phyloP scores from a whole-genome alignment of 2,888 invertebrate species.

The Papilio gigon region DNA sequence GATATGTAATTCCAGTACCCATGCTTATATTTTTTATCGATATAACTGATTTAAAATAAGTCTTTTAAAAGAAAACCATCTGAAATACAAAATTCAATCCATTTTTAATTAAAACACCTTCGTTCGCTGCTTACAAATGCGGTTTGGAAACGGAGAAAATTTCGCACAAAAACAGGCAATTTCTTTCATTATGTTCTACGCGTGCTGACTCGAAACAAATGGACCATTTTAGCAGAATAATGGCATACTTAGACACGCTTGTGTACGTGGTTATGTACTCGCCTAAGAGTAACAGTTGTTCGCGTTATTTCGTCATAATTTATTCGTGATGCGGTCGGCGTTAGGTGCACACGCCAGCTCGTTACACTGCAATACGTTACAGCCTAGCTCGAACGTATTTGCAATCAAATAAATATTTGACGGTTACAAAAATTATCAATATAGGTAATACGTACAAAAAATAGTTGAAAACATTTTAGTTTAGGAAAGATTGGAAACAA shows the following conservation, averaged over 20 bases:
- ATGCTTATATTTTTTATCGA: background rate
- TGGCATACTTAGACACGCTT: conserved; percentile 54
- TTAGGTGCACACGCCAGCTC: conserved; percentile 24
- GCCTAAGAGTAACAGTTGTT: conserved; percentile 48
- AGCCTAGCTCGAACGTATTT: conserved; percentile 4
- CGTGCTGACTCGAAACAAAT: conserved; percentile 54
- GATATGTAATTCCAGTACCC: background rate
- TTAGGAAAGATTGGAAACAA: too few relatives aligned
- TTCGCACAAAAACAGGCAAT: conserved; percentile 44
- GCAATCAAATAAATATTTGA: conserved; percentile 50
- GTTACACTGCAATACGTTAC: conserved; percentile 14
- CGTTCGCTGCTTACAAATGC: conserved; percentile 42
- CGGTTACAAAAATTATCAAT: too few relatives aligned
- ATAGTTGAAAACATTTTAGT: too few relatives aligned
- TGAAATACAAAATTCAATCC: conserved; percentile 41
- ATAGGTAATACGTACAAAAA: too few relatives aligned
- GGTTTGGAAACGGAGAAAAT: conserved; percentile 44
- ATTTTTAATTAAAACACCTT: conserved; percentile 45
- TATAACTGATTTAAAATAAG: background rate
- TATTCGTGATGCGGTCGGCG: conserved; percentile 41
- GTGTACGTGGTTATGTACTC: conserved; percentile 47
- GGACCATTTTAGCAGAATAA: conserved; percentile 54
- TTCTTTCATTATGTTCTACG: conserved; percentile 50
- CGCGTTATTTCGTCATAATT: conserved; percentile 49
- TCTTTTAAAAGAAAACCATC: conserved; percentile 6